Base-by-base conservation (phyloP, 2,888 invertebrate genomes). In the Lepas anatifera region DNA sequence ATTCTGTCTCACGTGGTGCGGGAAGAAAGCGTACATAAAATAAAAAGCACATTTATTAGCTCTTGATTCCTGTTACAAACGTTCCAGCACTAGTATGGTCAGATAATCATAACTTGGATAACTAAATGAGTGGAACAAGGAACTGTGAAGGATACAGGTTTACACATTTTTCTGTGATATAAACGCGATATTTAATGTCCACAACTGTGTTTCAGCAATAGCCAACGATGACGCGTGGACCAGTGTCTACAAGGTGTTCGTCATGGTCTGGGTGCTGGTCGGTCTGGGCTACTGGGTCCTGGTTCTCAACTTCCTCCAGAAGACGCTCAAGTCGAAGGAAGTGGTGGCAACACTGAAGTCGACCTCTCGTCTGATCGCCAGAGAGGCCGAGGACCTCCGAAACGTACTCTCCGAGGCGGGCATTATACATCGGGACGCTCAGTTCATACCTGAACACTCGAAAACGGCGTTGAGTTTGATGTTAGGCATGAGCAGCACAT, bases 201-300 rank as follows among this genome's bases (percentile, higher is more conserved):
- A 43, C 43, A 43, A 18, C 8, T 16, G 18, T n/a, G 48, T 18
- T 18, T 29, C 64, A 64, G 64, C 64, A 11, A 22, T 39, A 2
- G n/a, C 35, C 3, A 11, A 10, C 25, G 64, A 39, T 22, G 25
- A 37, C 39, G 25, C 35, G 11, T 76, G 75, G 76, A 68, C 74
- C 13, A 77, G 77, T 72, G 81, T 87, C 6, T 94, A 94, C 81
- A 87, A 92, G 80, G 85, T 88, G 72, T 90, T 90, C 75, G 83
- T 94, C 0, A 86, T 94, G 46, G 80, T 89, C 39, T 95, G 94
- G 94, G 91, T 94, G 69, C 90, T 92, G 72, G 92, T 93, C 76
- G 93, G 94, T 0, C 83, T 95, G 73, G 94, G 93, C 0, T 95
- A 94, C 79, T 85, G 93, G 66, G 87, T 92, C 27, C 94, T 95